phyloP scores from a whole-genome alignment of 1,140 invertebrate genomes.

The Drosophila ironensis region DNA sequence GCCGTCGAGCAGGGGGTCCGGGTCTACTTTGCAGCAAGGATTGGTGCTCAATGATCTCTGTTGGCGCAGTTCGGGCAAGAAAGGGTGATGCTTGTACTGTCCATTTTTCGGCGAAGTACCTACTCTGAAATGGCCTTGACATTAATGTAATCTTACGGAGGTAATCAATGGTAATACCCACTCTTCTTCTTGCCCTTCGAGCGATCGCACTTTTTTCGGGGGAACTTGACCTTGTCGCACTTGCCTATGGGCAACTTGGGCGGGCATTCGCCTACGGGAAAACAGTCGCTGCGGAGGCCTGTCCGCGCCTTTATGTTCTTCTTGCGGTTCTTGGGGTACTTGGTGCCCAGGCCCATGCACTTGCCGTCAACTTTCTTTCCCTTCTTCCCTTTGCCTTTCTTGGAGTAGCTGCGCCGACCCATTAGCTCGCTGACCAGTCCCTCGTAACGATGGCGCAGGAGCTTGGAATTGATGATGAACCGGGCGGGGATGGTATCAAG shows the following conservation, averaged over 20 bases:
- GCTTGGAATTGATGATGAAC: slow-evolving; percentile 6
- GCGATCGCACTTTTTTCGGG: slow-evolving; percentile 50
- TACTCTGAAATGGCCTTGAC: slow-evolving; percentile 2
- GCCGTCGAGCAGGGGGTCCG: too few species aligned
- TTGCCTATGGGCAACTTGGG: slow-evolving; percentile 6
- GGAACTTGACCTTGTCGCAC: slow-evolving; percentile 27
- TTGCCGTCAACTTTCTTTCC: too few species aligned
- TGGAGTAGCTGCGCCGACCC: slow-evolving; percentile 8
- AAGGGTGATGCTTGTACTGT: background rate
- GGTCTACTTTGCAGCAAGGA: background rate
- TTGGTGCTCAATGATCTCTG: background rate
- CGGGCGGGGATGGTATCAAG: background rate
- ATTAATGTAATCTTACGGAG: background rate
- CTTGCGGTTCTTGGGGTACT: slow-evolving; percentile 18
- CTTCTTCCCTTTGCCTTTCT: slow-evolving; percentile 10
- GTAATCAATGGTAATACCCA: slow-evolving; percentile 4
- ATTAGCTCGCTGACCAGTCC: background rate
- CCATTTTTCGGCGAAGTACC: background rate
- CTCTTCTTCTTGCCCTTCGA: slow-evolving; percentile 4
- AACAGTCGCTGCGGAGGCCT: slow-evolving; percentile 40
- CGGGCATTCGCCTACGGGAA: fast-evolving
- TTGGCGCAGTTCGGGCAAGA: too few species aligned
- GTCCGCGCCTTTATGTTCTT: slow-evolving; percentile 34
- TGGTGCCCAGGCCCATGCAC: slow-evolving; percentile 6
- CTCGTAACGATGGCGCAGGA: slow-evolving; percentile 15